Evolutionary conservation across 2,888 invertebrate genomes (phyloP), one percentile per base, ranked within the genome.

Genomic region (Tinea trinotella): DNA sequence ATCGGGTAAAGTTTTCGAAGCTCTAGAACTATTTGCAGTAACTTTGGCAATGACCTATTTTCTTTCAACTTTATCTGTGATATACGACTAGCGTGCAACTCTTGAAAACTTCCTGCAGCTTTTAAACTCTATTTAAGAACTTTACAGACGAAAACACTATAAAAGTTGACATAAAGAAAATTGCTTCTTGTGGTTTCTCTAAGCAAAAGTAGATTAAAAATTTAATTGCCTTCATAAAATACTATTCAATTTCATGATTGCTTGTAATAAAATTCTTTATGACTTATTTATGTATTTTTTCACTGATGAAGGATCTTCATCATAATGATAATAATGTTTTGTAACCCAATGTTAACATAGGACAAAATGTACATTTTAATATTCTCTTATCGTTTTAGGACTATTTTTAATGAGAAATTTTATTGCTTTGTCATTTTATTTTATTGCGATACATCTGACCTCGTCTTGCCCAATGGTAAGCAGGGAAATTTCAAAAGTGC

Each of bases 31-130:
- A 18, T 46, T 46, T 46, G 40, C 46, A 46, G 46, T 17, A 12
- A 46, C 46, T 46, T 46, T 46, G 18, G 18, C 46, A 46, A 17
- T 46, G 46, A 46, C 46, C 46, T 46, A 46, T 46, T 46, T 46
- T 40, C 46, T 17, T 19, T 19, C 15, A 10, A 19, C 46, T 46
- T 46, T 46, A 46, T 46, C 19, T 18, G 18, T 10, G 7, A 19
- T 40, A 12, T 40, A 6, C 13, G 40, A 15, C 13, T 15, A 15
- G 1, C 13, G 40, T 7, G 13, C 7, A 12, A 24, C 24, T 7
- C 6, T 24, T 9, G 24, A 7, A 15, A 15, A 40, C 15, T 40
- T 40, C 30, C 30, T 7, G 30, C n/a, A 30, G 3, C 7, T n/a
- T 40, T 40, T 40, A n/a, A 40, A 40, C 40, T 40, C 40, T 13